A percentile compares a stretch with the other conserved stretches of the same genome.
Evolutionary conservation across 2,797 vertebrate species (phyloP).

Genomic region (Tinamus major): DNA sequence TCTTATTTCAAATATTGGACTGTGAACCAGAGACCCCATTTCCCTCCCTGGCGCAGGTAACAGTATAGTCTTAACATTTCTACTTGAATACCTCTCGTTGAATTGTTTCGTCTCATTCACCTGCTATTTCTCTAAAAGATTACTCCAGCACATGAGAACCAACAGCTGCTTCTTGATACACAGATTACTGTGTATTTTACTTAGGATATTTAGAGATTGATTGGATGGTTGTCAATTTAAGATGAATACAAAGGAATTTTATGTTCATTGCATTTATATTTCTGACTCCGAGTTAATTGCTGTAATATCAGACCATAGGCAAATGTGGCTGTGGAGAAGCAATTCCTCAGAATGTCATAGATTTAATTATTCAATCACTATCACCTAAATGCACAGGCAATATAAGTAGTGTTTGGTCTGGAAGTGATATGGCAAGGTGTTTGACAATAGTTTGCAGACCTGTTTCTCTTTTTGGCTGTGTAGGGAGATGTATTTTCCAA

Average conservation of each 20-base stretch:
- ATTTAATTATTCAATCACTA: slow-evolving; percentile 12
- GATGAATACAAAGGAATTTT: background rate
- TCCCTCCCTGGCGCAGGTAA: background rate
- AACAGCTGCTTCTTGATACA: background rate
- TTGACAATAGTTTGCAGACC: slow-evolving; percentile 39
- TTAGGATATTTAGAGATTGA: background rate
- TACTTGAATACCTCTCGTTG: background rate
- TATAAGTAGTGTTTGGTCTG: background rate
- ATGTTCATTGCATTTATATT: background rate
- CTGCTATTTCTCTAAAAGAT: background rate
- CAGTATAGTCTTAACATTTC: background rate
- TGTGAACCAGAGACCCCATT: background rate
- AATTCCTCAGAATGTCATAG: background rate
- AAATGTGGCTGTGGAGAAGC: background rate
- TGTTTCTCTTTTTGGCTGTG: background rate
- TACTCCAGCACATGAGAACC: background rate
- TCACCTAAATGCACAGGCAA: background rate
- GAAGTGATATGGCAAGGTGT: slow-evolving; percentile 5
- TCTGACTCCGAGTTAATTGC: background rate
- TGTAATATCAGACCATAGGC: background rate
- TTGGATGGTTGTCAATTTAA: background rate
- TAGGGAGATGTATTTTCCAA: background rate
- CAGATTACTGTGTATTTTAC: background rate
- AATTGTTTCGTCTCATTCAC: background rate
- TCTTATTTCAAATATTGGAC: background rate